Base-by-base conservation (phyloP, 1,140 invertebrate genomes). In the Aphaenogaster ashmeadi region DNA sequence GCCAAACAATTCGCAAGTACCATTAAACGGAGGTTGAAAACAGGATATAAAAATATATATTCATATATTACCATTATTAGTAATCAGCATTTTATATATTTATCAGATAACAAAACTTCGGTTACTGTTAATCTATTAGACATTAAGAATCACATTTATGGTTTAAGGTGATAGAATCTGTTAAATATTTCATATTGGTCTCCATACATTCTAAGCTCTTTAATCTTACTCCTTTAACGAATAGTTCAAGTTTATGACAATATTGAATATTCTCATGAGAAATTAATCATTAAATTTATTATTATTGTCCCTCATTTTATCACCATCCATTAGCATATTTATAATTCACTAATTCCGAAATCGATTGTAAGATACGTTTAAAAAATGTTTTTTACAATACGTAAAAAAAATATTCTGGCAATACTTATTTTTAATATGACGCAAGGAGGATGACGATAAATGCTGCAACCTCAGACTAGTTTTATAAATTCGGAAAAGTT, bases 181-280 rank as follows among this genome's bases (percentile, higher is more conserved):
- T 77, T 58, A 77, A 77, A 58, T 58, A 75, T 77, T 6, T 47
- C 21, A 47, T 41, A 33, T 3, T 38, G 13, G 60, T 77, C 7
- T 47, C 4, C 6, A 41, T 18, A 54, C 38, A 60, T 60, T 77
- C 7, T 18, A 2, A 77, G 2, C 4, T 27, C 13, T 56, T 38
- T 75, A 58, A 56, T 74, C 21, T 15, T 72, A 21, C 8, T 18
- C 6, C 8, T 18, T 6, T 0, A 13, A 4, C 18, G 33, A 38
- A 74, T n/a, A 38, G 7, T 33, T 74, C 6, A 38, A 75, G 5
- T 18, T 50, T 72, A 75, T 27, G 5, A 58, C 2, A 56, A 41
- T 41, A 44, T 15, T 41, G 13, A 21, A 75, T 58, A 36, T 54
- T 36, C 8, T 38, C 18, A 0, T 4, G 9, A 74, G 5, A 56